Percentiles rank a stretch among this genome's conserved stretches.
Evolutionary conservation across 2,797 vertebrate genomes (phyloP).

Genomic region (Cephalopachus bancanus): DNA sequence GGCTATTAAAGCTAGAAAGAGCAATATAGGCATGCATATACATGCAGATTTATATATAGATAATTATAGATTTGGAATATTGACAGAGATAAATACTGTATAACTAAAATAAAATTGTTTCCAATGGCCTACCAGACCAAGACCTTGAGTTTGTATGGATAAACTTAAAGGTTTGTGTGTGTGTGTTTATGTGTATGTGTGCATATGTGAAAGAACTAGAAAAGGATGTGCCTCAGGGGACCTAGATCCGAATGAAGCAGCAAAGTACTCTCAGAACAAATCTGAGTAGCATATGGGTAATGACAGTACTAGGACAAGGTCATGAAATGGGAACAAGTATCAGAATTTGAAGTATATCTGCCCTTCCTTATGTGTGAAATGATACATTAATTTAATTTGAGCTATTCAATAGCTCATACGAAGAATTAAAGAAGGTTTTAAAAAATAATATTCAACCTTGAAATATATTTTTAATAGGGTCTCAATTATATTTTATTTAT

Average conservation of each 20-base stretch:
- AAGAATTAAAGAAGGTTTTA: slow-evolving; percentile 12
- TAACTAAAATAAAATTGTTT: background rate
- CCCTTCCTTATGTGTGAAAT: background rate
- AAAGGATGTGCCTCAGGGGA: background rate
- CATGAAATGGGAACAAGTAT: background rate
- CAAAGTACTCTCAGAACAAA: background rate
- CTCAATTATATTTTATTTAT: slow-evolving; percentile 26
- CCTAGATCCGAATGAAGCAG: background rate
- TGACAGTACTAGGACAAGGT: background rate
- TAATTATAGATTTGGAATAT: background rate
- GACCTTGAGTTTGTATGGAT: background rate
- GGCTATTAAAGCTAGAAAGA: background rate
- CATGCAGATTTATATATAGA: background rate
- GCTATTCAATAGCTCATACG: background rate
- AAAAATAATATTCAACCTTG: slow-evolving; percentile 40
- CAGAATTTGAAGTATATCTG: background rate
- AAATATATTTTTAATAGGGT: slow-evolving; percentile 40
- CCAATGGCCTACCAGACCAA: slow-evolving; percentile 19
- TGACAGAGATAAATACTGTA: background rate
- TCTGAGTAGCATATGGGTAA: background rate
- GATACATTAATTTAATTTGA: slow-evolving; percentile 48
- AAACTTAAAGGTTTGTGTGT: background rate
- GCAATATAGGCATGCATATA: too few species aligned
- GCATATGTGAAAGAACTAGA: background rate
- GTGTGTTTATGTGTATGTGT: rapidly evolving